These are phyloP conservation scores for Erythrocercus mccallii DNA, from an alignment of 2,113 vertebrate species.

Conservation along the genomic window DNA sequence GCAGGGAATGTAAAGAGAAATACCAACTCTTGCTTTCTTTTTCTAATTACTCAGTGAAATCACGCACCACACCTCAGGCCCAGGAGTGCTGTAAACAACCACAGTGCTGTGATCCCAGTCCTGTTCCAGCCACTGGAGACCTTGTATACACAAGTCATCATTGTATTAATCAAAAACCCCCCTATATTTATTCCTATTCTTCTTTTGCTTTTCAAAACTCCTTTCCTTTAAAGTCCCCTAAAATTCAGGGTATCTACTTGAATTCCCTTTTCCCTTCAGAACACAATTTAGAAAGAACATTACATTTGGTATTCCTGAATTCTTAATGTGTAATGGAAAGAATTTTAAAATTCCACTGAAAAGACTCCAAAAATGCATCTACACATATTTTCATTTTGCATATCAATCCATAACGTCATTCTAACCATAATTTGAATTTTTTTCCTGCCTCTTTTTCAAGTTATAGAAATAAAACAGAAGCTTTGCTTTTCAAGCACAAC, in stretches of 20 bases:
- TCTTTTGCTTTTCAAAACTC: not conserved
- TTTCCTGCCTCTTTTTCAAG: not conserved
- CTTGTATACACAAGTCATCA: not conserved
- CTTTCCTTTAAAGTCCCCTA: not conserved
- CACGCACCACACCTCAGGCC: not conserved
- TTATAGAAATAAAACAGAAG: constrained; percentile 21
- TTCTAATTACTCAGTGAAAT: not conserved
- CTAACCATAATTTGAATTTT: not conserved
- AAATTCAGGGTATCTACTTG: not conserved
- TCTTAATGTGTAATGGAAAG: not conserved
- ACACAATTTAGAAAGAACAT: not conserved
- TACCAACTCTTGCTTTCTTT: not conserved
- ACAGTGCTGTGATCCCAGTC: not conserved
- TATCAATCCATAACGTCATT: not conserved
- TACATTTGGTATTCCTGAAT: not conserved
- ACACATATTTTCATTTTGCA: not conserved
- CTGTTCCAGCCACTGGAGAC: not conserved
- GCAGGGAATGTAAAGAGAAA: not conserved
- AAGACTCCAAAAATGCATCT: not conserved
- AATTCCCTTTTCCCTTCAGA: not conserved
- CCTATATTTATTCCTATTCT: not conserved
- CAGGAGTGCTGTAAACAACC: not conserved
- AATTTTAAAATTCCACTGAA: not conserved
- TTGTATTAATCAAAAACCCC: rapidly evolving
- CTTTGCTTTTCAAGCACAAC: constrained; percentile 49